Evolutionary conservation across 2,113 vertebrate species (phyloP).

Genomic region (Psophia crepitans): DNA sequence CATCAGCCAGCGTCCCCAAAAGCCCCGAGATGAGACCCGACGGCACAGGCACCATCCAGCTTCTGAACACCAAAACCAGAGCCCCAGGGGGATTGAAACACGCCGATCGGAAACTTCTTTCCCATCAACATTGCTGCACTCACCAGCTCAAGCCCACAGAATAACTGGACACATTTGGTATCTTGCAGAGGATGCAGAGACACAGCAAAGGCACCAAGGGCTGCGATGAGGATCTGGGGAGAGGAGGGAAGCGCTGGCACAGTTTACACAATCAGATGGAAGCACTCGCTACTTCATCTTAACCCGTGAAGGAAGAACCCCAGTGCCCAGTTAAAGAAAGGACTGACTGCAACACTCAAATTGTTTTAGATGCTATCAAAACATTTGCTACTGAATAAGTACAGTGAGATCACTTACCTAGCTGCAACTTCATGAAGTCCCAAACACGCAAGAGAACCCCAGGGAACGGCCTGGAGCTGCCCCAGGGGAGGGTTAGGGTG

Average conservation of each 20-base stretch:
- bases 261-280: background rate
- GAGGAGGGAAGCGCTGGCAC: background rate
- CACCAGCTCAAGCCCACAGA: background rate
- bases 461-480: too few species aligned
- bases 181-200: background rate
- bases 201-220: background rate
- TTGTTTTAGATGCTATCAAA: background rate
- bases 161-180: rapidly evolving
- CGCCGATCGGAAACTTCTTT: background rate
- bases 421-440: background rate
- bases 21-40: background rate
- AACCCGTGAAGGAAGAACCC: background rate
- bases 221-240: background rate
- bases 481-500: too few species aligned
- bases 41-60: background rate
- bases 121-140: background rate
- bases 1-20: background rate
- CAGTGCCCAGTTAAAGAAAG: background rate
- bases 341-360: background rate
- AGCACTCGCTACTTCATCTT: background rate
- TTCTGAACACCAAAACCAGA: background rate
- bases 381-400: background rate
- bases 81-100: background rate
- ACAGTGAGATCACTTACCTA: background rate
- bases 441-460: too few species aligned